Base-by-base conservation (phyloP, 2,113 vertebrate genomes). In the Alligator sinensis region DNA sequence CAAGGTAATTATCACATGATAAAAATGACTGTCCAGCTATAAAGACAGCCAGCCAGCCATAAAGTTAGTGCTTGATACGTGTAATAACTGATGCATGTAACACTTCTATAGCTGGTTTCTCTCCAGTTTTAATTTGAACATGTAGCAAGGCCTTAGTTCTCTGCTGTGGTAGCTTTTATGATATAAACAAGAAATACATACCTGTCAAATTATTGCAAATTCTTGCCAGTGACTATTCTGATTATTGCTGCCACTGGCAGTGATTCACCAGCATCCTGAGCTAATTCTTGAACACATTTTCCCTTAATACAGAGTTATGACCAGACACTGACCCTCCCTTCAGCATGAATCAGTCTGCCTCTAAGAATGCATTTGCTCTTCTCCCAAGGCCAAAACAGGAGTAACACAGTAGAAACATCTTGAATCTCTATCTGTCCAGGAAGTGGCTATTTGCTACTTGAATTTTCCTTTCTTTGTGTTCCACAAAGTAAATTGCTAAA, bases 281-380 rank as follows among this genome's bases (percentile, higher is more conserved):
- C 18, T 79, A 21, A 61, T 7, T 59, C 5, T 5, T 66, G 87
- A n/a, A 1, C 9, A 1, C 14, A 24, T 6, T 90, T 62, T 59
- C 2, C 38, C 27, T 0, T 4, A 38, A 7, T 2, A 24, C 59
- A 19, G 4, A 19, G 19, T 57, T 9, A 0, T 0, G 1, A 1
- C 12, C 27, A 34, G 9, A 34, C 5, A n/a, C 1, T 1, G 25
- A 62, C 7, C 82, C 68, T 72, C 47, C 2, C 54, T 28, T 59
- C 2, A 1, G 34, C 58, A 72, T 82, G 17, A 1, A 0, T 27
- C 34, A n/a, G 0, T 57, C 63, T 64, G 16, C 5, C 64, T 8
- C 28, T 34, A 14, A 30, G 77, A 83, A 47, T 63, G 76, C 58
- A 0, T 17, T 84, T 30, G 4, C 6, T 74, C 34, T 74, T 9